These are phyloP conservation scores for Drosophila rufa DNA, from an alignment of 1,140 invertebrate species.

Conservation along the genomic window DNA sequence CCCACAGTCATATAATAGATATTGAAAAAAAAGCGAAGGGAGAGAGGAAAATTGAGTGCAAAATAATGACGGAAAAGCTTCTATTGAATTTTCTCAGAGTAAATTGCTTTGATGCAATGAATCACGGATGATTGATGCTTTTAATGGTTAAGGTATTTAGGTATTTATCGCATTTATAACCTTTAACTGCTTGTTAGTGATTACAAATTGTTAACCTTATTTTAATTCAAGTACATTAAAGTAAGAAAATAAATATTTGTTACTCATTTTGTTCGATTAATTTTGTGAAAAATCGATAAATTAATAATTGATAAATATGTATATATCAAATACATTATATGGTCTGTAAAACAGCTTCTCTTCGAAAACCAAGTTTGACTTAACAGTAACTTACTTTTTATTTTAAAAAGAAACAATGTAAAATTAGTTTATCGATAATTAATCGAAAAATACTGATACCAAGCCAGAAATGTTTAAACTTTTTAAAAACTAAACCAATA, in stretches of 20 bases:
- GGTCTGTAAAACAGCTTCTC: neutral
- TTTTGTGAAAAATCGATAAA: neutral
- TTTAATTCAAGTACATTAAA: neutral
- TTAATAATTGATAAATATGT: neutral
- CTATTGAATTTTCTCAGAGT: slow-evolving; percentile 17
- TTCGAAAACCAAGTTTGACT: no score
- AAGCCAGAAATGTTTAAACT: neutral
- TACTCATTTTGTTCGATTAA: no score
- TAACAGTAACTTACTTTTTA: neutral
- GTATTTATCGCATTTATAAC: neutral
- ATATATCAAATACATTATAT: neutral
- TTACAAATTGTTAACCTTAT: neutral
- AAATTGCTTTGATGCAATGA: slow-evolving; percentile 22
- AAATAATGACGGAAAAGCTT: slow-evolving; percentile 30
- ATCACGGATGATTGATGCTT: slow-evolving; percentile 23
- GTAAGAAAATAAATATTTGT: neutral
- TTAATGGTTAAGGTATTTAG: slow-evolving; percentile 1
- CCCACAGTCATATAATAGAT: slow-evolving; percentile 26
- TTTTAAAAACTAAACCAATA: neutral
- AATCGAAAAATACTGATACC: slow-evolving; percentile 1
- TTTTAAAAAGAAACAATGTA: neutral
- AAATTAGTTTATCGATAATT: no score
- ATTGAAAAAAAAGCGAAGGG: neutral
- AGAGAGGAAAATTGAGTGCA: neutral
- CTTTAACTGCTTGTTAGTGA: neutral